Conservation (phyloP, 2,888 invertebrate genomes). For the Erpobdella octoculata region DNA sequence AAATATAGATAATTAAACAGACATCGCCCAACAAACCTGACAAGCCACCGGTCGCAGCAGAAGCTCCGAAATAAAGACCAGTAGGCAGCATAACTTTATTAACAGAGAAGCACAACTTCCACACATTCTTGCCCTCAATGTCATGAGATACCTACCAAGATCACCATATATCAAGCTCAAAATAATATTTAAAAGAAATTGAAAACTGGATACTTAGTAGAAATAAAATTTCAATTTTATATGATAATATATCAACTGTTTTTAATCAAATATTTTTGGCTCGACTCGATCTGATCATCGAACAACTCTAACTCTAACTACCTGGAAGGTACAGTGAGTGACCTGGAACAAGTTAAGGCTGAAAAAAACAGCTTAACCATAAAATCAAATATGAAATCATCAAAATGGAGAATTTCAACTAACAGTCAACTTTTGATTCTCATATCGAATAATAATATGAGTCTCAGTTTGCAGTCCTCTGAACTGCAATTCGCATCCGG, state of each 20-base stretch:
- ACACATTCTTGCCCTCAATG: slow-evolving; percentile 79
- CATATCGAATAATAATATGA: slow-evolving; percentile 79
- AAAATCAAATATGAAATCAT: not conserved
- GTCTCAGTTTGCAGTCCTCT: slow-evolving; percentile 84
- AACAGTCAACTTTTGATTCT: slow-evolving; percentile 75
- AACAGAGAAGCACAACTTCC: slow-evolving; percentile 86
- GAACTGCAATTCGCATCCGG: slow-evolving; percentile 92
- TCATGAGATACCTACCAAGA: slow-evolving; percentile 86
- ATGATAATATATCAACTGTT: too few relatives aligned
- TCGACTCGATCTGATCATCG: too few relatives aligned
- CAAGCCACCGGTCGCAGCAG: slow-evolving; percentile 92
- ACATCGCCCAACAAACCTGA: slow-evolving; percentile 49
- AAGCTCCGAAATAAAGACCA: slow-evolving; percentile 84
- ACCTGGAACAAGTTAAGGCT: too few relatives aligned
- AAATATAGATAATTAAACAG: not conserved
- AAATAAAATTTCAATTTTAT: slow-evolving; percentile 2
- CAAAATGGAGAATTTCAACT: slow-evolving; percentile 33
- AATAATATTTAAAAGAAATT: not conserved
- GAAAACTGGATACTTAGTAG: not conserved
- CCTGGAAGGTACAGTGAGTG: too few relatives aligned
- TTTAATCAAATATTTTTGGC: too few relatives aligned
- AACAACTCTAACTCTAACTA: too few relatives aligned
- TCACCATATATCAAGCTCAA: not conserved
- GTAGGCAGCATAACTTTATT: slow-evolving; percentile 83
- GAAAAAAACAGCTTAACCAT: too few relatives aligned